A percentile compares a stretch with the other conserved stretches of the same genome.
Conservation (phyloP, 2,888 invertebrate species). For the Brachylomia viminalis region DNA sequence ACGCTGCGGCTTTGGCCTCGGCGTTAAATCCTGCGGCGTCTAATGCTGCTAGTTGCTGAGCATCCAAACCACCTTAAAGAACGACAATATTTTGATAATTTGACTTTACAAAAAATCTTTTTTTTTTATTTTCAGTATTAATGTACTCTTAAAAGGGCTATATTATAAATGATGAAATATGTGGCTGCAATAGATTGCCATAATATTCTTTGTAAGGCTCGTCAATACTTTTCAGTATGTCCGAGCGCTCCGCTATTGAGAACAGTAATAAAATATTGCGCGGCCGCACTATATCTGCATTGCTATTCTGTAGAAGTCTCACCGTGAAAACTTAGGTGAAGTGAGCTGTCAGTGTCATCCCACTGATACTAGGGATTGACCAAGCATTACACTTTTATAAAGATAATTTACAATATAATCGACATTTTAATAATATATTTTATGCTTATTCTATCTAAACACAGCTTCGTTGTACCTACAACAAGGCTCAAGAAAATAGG, state of each 20-base stretch:
- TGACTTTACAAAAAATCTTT: background rate
- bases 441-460: too few species aligned
- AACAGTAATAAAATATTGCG: background rate
- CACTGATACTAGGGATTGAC: too few species aligned
- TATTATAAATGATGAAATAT: background rate
- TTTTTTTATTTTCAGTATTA: too few species aligned
- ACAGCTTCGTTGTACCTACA: too few species aligned
- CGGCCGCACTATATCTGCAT: background rate
- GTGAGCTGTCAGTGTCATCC: too few species aligned
- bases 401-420: too few species aligned
- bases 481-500: too few species aligned
- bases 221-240: background rate
- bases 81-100: background rate
- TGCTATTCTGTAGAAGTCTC: too few species aligned
- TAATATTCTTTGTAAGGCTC: background rate
- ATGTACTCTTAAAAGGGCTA: background rate
- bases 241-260: background rate
- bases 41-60: slow-evolving; percentile 69
- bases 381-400: too few species aligned
- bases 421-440: too few species aligned
- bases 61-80: slow-evolving; percentile 75
- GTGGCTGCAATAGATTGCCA: background rate
- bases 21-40: slow-evolving; percentile 51
- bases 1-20: slow-evolving; percentile 38
- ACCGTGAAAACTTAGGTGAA: too few species aligned